Conservation (phyloP, 1,140 invertebrate species). For the Zaprionus nigranus region DNA sequence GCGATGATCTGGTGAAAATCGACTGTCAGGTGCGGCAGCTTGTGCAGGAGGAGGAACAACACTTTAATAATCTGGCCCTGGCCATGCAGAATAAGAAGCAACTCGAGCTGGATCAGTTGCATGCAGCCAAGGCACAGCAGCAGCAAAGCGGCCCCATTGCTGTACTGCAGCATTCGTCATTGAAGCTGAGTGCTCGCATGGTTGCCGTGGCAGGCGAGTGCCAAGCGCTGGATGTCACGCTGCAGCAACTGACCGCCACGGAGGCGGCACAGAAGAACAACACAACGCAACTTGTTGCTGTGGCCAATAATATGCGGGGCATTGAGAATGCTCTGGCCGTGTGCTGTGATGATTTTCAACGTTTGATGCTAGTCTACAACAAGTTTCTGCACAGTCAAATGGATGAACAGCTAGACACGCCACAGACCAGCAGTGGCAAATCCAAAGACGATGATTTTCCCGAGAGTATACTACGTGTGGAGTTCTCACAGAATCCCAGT, state of each 20-base stretch:
- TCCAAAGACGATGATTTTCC: slow-evolving; percentile 59
- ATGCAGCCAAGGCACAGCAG: slow-evolving; percentile 58
- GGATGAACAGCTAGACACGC: slow-evolving; percentile 37
- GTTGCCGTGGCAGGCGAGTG: slow-evolving; percentile 81
- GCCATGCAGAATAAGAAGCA: slow-evolving; percentile 74
- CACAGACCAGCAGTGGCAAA: background rate
- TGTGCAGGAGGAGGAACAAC: slow-evolving; percentile 79
- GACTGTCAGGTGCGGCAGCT: slow-evolving; percentile 72
- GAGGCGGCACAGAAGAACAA: slow-evolving; percentile 73
- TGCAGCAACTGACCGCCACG: slow-evolving; percentile 69
- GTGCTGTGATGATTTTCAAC: slow-evolving; percentile 82
- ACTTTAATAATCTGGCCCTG: slow-evolving; percentile 74
- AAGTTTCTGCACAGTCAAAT: slow-evolving; percentile 80
- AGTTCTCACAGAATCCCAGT: slow-evolving; percentile 69
- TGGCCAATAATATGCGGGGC: slow-evolving; percentile 77
- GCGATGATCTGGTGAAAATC: slow-evolving; percentile 70
- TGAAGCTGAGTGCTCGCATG: slow-evolving; percentile 81
- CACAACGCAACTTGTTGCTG: slow-evolving; percentile 68
- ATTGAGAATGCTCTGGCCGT: slow-evolving; percentile 77
- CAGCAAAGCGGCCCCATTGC: slow-evolving; percentile 68
- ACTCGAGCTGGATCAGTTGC: slow-evolving; percentile 66
- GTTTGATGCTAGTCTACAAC: slow-evolving; percentile 81
- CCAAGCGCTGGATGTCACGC: slow-evolving; percentile 74
- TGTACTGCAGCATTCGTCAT: slow-evolving; percentile 76
- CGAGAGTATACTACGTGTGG: slow-evolving; percentile 75